Evolutionary conservation across 2,888 invertebrate genomes (phyloP).

Genomic region (Mythimna impura): DNA sequence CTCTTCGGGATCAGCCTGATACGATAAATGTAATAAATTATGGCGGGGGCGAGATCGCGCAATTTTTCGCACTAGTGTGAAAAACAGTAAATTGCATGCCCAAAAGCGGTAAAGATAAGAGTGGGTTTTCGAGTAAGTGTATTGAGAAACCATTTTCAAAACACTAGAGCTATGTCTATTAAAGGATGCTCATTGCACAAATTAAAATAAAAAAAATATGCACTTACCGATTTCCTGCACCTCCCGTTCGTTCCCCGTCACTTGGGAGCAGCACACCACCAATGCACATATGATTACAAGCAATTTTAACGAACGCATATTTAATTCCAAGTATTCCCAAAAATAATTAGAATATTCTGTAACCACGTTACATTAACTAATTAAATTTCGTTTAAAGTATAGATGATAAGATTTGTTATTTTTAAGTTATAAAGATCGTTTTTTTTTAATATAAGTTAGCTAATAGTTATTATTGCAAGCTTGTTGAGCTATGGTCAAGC

Average conservation of each 20-base stretch:
- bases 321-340: slow-evolving; percentile 22
- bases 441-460: neutral
- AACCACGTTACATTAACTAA: slow-evolving; percentile 3
- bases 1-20: too few relatives aligned
- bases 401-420: neutral
- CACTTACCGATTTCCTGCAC: slow-evolving; percentile 78
- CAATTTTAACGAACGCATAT: slow-evolving; percentile 71
- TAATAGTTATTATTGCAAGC: slow-evolving; percentile 40
- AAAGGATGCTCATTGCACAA: too few relatives aligned
- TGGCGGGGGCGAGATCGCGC: too few relatives aligned
- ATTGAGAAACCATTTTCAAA: neutral
- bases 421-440: neutral
- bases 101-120: too few relatives aligned
- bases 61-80: too few relatives aligned
- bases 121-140: too few relatives aligned
- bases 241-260: slow-evolving; percentile 72
- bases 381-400: neutral
- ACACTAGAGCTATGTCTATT: neutral
- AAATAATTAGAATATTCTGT: neutral
- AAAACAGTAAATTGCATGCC: too few relatives aligned
- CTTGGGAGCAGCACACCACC: slow-evolving; percentile 75
- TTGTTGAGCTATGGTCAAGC: slow-evolving; percentile 64
- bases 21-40: too few relatives aligned
- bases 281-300: slow-evolving; percentile 72
- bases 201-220: too few relatives aligned